These are phyloP conservation scores for Papilio elwesi DNA, from an alignment of 2,888 invertebrate species.

Conservation along the genomic window DNA sequence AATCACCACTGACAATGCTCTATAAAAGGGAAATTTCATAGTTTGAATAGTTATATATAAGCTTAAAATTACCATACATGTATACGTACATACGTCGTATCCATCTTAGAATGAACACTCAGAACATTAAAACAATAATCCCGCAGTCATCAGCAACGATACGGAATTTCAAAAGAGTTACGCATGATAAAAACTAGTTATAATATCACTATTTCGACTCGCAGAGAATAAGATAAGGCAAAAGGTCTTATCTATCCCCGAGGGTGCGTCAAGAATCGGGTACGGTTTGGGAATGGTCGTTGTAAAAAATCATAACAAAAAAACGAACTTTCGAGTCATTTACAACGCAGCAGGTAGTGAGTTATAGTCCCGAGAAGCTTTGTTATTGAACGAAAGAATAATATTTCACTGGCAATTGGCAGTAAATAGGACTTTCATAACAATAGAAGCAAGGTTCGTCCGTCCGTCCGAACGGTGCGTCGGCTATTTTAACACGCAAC, in stretches of 20 bases:
- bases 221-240: slow-evolving; percentile 74
- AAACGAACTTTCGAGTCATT: slow-evolving; percentile 55
- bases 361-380: slow-evolving; percentile 60
- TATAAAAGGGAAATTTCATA: too few species aligned
- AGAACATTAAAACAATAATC: slow-evolving; percentile 17
- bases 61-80: not conserved
- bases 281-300: slow-evolving; percentile 66
- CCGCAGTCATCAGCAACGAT: slow-evolving; percentile 2
- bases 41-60: too few species aligned
- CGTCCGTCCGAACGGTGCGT: slow-evolving; percentile 55
- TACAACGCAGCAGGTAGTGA: slow-evolving; percentile 67
- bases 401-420: slow-evolving; percentile 59
- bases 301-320: slow-evolving; percentile 63
- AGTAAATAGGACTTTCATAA: slow-evolving; percentile 69
- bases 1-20: slow-evolving; percentile 8
- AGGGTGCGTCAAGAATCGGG: slow-evolving; percentile 55
- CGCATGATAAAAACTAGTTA: slow-evolving; percentile 40
- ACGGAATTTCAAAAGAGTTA: slow-evolving; percentile 27
- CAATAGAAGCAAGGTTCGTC: slow-evolving; percentile 52
- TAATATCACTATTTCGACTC: too few species aligned
- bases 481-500: slow-evolving; percentile 65
- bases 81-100: too few species aligned
- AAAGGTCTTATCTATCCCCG: slow-evolving; percentile 65
- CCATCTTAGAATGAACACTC: not conserved
- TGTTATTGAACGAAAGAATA: slow-evolving; percentile 63